Evolutionary conservation across 2,888 invertebrate species (phyloP).

Genomic region (Melanostoma scalare): DNA sequence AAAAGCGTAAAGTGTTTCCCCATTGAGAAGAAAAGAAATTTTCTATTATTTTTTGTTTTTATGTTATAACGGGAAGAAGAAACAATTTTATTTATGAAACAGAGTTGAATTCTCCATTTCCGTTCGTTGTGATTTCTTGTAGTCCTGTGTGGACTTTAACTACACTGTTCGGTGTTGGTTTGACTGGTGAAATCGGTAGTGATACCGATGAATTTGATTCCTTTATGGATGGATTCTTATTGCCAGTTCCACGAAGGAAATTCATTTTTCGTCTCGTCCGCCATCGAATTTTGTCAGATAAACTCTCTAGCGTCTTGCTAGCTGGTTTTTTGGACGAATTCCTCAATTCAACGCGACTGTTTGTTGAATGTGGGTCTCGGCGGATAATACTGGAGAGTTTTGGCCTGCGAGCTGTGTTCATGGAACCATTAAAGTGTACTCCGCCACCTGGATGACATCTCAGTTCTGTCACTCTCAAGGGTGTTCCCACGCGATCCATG

Average conservation of each 20-base stretch:
- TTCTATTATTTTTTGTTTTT: not conserved
- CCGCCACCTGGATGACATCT: conserved; percentile 68
- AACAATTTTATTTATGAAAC: conserved; percentile 50
- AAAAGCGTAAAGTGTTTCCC: conserved; percentile 68
- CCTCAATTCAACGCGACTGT: conserved; percentile 63
- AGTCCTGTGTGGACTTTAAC: conserved; percentile 53
- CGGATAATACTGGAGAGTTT: conserved; percentile 78
- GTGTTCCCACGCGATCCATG: conserved; percentile 51
- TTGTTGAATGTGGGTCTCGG: conserved; percentile 58
- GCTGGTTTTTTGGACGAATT: conserved; percentile 58
- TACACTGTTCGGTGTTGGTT: conserved; percentile 34
- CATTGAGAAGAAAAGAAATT: conserved; percentile 29
- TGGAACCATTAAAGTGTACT: conserved; percentile 75
- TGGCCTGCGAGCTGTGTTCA: conserved; percentile 74
- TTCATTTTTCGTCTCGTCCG: conserved; percentile 65
- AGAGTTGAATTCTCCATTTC: conserved; percentile 58
- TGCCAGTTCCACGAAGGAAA: conserved; percentile 59
- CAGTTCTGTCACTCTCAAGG: conserved; percentile 59
- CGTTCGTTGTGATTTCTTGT: conserved; percentile 68
- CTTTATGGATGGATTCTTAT: conserved; percentile 62
- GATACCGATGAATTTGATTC: conserved; percentile 61
- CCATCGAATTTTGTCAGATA: conserved; percentile 72
- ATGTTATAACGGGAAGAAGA: conserved; percentile 10
- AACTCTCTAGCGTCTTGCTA: conserved; percentile 64
- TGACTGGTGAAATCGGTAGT: conserved; percentile 59